These are phyloP conservation scores for Syncerus caffer DNA, from an alignment of 2,797 vertebrate species.

Conservation along the genomic window DNA sequence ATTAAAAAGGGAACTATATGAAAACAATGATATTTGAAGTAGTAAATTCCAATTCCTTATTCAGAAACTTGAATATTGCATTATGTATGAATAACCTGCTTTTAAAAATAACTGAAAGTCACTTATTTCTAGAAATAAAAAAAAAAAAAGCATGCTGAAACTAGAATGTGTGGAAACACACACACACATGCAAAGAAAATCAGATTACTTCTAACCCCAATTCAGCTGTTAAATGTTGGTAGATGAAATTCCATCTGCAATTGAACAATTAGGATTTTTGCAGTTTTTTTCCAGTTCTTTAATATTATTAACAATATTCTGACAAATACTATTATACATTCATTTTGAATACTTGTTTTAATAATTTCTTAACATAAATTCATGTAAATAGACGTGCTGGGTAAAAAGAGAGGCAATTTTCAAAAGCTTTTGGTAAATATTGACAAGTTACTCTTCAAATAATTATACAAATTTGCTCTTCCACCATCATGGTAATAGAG, in stretches of 20 bases:
- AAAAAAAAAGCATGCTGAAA: not conserved
- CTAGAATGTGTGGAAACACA: not conserved
- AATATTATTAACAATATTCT: not conserved
- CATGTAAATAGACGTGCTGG: not conserved
- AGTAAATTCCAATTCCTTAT: not conserved
- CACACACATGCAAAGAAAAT: not conserved
- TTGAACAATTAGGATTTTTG: not conserved
- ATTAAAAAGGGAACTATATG: not conserved
- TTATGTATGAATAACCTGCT: not conserved
- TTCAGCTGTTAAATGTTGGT: not conserved
- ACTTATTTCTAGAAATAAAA: not conserved
- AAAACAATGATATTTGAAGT: conserved; percentile 13
- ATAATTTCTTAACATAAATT: not conserved
- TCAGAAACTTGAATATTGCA: not conserved
- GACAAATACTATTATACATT: not conserved
- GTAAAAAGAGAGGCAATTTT: not conserved
- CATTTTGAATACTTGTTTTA: not conserved
- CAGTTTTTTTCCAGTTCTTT: not conserved
- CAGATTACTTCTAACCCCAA: not conserved
- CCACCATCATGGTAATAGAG: not conserved
- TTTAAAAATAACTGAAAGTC: not conserved
- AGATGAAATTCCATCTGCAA: not conserved
- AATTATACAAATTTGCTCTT: not conserved
- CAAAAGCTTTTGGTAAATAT: not conserved
- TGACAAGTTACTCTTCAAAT: not conserved